A percentile compares a stretch with the other conserved stretches of the same genome.
These are phyloP conservation scores for Eubucco bourcierii DNA, from an alignment of 2,113 vertebrate genomes.

Conservation along the genomic window DNA sequence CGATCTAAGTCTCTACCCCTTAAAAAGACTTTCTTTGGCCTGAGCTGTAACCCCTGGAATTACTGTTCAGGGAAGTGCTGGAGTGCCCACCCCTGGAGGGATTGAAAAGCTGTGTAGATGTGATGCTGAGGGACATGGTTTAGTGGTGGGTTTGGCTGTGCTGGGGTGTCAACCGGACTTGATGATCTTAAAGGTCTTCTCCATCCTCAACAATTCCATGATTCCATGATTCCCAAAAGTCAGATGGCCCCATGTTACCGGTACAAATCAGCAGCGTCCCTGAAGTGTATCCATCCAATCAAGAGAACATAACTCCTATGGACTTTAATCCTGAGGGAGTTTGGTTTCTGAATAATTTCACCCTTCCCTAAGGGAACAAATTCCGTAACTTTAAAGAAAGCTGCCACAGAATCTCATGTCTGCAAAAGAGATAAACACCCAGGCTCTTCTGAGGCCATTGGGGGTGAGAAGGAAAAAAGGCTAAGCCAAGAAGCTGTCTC, in stretches of 20 bases:
- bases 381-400: not conserved
- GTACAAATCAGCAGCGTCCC: not conserved
- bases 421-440: not conserved
- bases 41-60: not conserved
- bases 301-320: not conserved
- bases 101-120: not conserved
- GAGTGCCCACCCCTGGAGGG: not conserved
- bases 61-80: not conserved
- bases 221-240: not conserved
- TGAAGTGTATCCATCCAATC: not conserved
- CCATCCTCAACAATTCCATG: not conserved
- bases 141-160: not conserved
- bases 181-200: not conserved
- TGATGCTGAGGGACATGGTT: not conserved
- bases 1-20: too few species aligned
- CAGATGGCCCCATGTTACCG: too few species aligned
- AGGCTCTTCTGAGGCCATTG: not conserved
- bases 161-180: not conserved
- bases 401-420: not conserved
- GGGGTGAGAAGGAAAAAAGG: not conserved
- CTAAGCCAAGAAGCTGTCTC: not conserved
- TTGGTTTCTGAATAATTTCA: not conserved
- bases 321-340: not conserved
- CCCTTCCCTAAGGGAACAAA: not conserved
- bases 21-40: not conserved